Conservation (phyloP, 2,888 invertebrate species). For the Chymomyza fuscimana region DNA sequence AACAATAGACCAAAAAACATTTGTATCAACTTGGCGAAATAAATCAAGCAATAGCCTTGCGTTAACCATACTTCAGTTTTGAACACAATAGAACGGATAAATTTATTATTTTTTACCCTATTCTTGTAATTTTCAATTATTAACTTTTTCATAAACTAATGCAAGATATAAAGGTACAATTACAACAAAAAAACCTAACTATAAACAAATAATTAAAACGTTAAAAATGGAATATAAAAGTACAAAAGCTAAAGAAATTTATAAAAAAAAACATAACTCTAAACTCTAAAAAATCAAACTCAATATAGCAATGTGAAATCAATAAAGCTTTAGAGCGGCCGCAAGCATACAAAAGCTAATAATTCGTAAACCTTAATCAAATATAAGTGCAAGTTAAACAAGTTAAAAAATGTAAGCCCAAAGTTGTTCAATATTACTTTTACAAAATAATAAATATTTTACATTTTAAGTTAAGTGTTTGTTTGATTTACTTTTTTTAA, state of each 20-base stretch:
- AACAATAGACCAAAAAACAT: constrained; percentile 75
- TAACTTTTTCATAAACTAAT: constrained; percentile 3
- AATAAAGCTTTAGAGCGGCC: constrained; percentile 9
- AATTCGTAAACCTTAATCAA: neutral
- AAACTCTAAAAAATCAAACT: neutral
- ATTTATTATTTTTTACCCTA: constrained; percentile 32
- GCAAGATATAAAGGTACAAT: constrained; percentile 24
- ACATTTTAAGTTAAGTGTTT: neutral
- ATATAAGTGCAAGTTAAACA: neutral
- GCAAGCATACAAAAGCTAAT: constrained; percentile 2
- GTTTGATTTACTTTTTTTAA: neutral
- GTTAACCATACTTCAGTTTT: constrained; percentile 76
- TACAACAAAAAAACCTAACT: constrained; percentile 23
- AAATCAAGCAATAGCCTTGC: constrained; percentile 64
- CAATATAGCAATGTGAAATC: constrained; percentile 6
- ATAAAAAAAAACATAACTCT: neutral
- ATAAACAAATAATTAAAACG: constrained; percentile 1
- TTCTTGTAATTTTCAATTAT: constrained; percentile 21
- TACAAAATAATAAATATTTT: neutral
- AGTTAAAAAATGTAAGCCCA: constrained; percentile 1
- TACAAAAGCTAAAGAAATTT: neutral
- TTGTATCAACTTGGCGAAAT: constrained; percentile 45
- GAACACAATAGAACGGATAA: constrained; percentile 75
- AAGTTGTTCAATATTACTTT: neutral
- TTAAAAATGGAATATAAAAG: neutral